Evolutionary conservation across 92 coral and sea anemone species (phyloP).

Genomic region (Heteractis magnifica): DNA sequence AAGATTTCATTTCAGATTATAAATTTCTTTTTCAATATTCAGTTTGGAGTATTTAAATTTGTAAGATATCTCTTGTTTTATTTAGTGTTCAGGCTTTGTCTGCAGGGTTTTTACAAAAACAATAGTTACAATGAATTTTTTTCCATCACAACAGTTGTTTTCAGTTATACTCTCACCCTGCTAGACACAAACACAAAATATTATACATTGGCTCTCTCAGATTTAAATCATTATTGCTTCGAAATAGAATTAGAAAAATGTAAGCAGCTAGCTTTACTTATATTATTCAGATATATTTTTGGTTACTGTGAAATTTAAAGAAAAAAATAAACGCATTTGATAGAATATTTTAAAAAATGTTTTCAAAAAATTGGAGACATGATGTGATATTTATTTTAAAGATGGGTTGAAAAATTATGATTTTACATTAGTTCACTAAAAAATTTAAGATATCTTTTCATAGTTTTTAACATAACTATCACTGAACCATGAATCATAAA

Average conservation of each 20-base stretch:
- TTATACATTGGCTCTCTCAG: background rate
- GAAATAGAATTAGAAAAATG: background rate
- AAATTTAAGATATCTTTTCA: background rate
- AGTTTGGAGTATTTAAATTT: background rate
- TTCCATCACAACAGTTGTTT: background rate
- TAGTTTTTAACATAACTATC: background rate
- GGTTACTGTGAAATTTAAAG: background rate
- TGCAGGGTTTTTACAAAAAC: background rate
- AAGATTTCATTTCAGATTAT: background rate
- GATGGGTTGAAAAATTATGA: background rate
- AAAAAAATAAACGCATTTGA: background rate
- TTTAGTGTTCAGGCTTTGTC: background rate
- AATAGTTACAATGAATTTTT: background rate
- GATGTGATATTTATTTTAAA: background rate
- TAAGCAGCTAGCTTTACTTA: background rate
- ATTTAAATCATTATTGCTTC: background rate
- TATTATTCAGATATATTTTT: background rate
- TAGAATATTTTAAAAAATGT: background rate
- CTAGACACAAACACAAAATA: background rate
- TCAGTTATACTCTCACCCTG: background rate
- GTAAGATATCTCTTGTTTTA: background rate
- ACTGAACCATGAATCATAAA: background rate
- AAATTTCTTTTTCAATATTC: background rate
- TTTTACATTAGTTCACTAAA: background rate
- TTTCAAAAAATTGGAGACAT: background rate